Evolutionary conservation across 92 coral and sea anemone species (phyloP).

Genomic region (Bergia sp.): DNA sequence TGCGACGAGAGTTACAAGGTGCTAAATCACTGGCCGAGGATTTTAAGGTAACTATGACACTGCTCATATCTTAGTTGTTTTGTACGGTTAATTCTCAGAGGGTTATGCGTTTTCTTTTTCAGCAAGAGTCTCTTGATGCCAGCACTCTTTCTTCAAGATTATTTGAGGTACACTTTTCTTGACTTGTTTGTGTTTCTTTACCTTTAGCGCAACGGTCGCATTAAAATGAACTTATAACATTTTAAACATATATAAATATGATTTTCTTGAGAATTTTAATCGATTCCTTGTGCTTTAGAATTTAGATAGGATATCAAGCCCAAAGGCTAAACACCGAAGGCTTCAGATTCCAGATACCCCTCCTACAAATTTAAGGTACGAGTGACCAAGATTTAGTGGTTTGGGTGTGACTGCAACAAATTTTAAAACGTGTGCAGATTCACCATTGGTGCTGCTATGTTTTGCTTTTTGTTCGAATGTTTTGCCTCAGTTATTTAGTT

Average conservation of each 20-base stretch:
- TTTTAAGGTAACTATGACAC: constrained; percentile 62
- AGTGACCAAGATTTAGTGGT: background rate
- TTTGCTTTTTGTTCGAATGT: no score
- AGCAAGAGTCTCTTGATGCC: constrained; percentile 97
- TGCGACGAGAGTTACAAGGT: constrained; percentile 90
- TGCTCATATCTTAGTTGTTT: background rate
- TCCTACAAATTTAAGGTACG: constrained; percentile 72
- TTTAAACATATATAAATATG: background rate
- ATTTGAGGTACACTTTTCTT: constrained; percentile 67
- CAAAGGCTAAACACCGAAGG: constrained; percentile 86
- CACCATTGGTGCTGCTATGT: background rate
- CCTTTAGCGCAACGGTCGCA: background rate
- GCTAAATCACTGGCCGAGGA: constrained; percentile 92
- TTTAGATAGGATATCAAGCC: constrained; percentile 90
- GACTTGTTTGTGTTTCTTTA: background rate
- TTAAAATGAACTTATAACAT: background rate
- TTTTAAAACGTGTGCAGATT: background rate
- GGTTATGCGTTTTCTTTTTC: constrained; percentile 7
- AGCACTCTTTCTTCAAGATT: constrained; percentile 84
- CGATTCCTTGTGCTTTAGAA: constrained; percentile 60
- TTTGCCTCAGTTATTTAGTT: no score
- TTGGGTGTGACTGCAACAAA: background rate
- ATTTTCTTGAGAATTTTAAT: background rate
- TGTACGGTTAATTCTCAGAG: background rate
- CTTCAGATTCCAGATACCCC: constrained; percentile 82